phyloP scores from a whole-genome alignment of 2,797 vertebrate species.

The Cuniculus paca region DNA sequence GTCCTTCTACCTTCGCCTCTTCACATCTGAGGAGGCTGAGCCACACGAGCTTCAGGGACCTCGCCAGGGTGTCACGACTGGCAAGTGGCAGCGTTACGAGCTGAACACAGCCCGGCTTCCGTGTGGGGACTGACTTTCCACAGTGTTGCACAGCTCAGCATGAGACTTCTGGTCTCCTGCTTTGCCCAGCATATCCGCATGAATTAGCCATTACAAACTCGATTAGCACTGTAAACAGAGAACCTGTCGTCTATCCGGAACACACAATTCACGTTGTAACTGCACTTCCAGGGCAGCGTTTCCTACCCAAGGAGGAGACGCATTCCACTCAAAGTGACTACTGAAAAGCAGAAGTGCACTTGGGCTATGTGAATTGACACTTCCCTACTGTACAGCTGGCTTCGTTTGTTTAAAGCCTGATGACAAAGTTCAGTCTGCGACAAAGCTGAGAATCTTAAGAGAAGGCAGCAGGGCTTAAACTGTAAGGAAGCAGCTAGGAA shows the following conservation, averaged over 20 bases:
- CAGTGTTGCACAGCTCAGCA: background rate
- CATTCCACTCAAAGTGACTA: background rate
- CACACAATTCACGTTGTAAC: background rate
- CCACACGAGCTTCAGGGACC: background rate
- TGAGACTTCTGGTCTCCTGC: background rate
- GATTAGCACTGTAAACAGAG: background rate
- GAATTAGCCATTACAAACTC: background rate
- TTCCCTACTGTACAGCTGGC: background rate
- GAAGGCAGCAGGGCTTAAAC: background rate
- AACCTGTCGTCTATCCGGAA: background rate
- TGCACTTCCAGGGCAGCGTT: background rate
- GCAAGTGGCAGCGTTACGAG: background rate
- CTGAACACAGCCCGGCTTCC: background rate
- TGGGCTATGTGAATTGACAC: background rate
- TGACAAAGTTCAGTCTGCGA: constrained; percentile 17
- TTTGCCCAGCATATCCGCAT: background rate
- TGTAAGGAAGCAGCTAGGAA: background rate
- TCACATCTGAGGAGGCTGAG: background rate
- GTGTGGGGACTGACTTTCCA: background rate
- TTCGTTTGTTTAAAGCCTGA: constrained; percentile 39
- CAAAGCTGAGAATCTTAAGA: background rate
- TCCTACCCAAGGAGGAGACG: background rate
- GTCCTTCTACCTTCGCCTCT: background rate
- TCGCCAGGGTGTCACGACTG: background rate
- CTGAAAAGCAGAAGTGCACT: background rate